Conservation (phyloP, 2,888 invertebrate genomes). For the Carpatolechia fugitivella region DNA sequence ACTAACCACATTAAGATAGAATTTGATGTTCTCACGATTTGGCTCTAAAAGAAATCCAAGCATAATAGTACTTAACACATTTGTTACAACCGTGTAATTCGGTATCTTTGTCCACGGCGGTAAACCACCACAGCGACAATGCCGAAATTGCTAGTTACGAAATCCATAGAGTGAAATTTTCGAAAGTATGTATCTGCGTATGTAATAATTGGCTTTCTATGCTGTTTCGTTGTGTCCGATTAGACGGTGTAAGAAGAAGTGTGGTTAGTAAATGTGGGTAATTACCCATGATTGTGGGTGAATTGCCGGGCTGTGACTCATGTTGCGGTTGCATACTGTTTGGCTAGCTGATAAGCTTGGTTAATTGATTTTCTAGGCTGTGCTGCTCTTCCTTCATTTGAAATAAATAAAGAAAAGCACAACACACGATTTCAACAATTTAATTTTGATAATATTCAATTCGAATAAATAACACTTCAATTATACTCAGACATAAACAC, state of each 20-base stretch:
- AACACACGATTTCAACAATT: no score
- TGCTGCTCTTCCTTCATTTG: neutral
- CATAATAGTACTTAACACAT: constrained; percentile 14
- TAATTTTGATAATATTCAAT: no score
- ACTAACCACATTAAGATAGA: no score
- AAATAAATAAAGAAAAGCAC: no score
- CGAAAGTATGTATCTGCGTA: constrained; percentile 36
- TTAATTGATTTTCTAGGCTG: neutral
- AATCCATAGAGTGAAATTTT: constrained; percentile 41
- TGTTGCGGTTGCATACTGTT: constrained; percentile 16
- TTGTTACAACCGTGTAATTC: constrained; percentile 10
- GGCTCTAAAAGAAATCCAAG: no score
- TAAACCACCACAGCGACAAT: constrained; percentile 19
- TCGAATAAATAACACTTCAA: no score
- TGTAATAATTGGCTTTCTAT: constrained; percentile 29
- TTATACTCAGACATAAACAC: no score
- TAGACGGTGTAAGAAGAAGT: constrained; percentile 19
- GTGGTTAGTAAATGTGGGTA: constrained; percentile 22
- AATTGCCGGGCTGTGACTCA: constrained; percentile 15
- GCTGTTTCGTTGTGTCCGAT: constrained; percentile 22
- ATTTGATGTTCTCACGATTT: no score
- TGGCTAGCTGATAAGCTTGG: constrained; percentile 3
- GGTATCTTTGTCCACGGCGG: constrained; percentile 2
- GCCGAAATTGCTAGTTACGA: constrained; percentile 31
- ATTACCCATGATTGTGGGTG: constrained; percentile 12